Base-by-base conservation (phyloP, 2,888 invertebrate species). In the Saturnia pavonia region DNA sequence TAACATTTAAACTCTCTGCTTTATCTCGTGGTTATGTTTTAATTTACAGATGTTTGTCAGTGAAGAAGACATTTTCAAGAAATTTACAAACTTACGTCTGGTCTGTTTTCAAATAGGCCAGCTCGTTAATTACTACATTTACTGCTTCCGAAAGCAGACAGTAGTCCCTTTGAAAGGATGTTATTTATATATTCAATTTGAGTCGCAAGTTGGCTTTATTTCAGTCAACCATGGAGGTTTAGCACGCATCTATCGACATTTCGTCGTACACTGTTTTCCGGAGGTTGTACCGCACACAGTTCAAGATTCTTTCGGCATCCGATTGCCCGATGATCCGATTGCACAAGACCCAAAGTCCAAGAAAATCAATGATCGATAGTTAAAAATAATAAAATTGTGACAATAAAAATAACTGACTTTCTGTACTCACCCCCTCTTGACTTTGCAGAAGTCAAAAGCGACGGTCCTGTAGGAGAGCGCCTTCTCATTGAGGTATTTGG, bases 391-490 rank as follows among this genome's bases (percentile, higher is more conserved):
- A 43, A 45, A 45, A 3, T 45, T 14, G 6, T 34, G 1, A 45
- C 3, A 60, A 60, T 25, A 60, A 48, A 48, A 19, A 48, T 4
- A 48, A 27, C 27, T 27, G 57, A 14, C 27, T 65, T 19, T 7
- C 1, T 65, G 40, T 67, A 70, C 93, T 96, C 94, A 99, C 98
- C 99, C 99, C 88, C 99, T 95, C 94, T 99, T 99, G 70, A 99
- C 99, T 96, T 99, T 99, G 95, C 99, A 99, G 95, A 99, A 99
- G 94, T 99, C 99, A 91, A 99, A 99, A 78, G 99, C 99, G 85
- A 99, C 99, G 72, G 98, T 97, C 91, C 99, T 96, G 95, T 99
- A 99, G 16, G 99, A 99, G 80, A 99, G 95, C 69, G 99, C 99
- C 94, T 99, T 99, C 94, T 99, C 99, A 91, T 99, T 99, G 89